phyloP scores from a whole-genome alignment of 2,113 vertebrate genomes.

The Microtus pennsylvanicus region DNA sequence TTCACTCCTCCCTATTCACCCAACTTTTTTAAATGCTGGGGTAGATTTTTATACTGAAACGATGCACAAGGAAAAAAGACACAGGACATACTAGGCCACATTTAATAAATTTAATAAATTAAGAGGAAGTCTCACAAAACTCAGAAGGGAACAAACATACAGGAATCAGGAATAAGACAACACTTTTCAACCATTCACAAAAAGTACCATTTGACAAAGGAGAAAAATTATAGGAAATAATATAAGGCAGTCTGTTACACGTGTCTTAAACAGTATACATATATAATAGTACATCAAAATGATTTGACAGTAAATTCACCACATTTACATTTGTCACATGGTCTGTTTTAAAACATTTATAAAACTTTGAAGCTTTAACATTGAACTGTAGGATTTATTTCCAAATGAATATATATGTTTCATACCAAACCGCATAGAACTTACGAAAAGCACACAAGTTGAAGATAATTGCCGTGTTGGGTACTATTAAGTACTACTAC shows the following conservation, averaged over 20 bases:
- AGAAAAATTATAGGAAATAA: slow-evolving; percentile 78
- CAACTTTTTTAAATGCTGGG: neutral
- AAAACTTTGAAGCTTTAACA: slow-evolving; percentile 78
- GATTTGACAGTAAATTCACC: slow-evolving; percentile 75
- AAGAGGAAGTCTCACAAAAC: slow-evolving; percentile 80
- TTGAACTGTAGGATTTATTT: slow-evolving; percentile 75
- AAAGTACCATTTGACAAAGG: slow-evolving; percentile 73
- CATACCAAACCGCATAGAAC: slow-evolving; percentile 77
- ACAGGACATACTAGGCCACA: slow-evolving; percentile 36
- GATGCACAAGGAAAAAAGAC: neutral
- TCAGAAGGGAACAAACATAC: slow-evolving; percentile 61
- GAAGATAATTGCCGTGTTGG: slow-evolving; percentile 70
- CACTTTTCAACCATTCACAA: slow-evolving; percentile 74
- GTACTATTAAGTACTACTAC: slow-evolving; percentile 57
- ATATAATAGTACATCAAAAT: slow-evolving; percentile 77
- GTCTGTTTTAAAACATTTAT: slow-evolving; percentile 77
- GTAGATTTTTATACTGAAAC: neutral
- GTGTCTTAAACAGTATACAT: slow-evolving; percentile 69
- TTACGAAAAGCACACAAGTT: slow-evolving; percentile 76
- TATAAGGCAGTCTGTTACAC: slow-evolving; percentile 78
- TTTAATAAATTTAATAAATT: slow-evolving; percentile 83
- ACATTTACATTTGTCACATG: slow-evolving; percentile 67
- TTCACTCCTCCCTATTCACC: neutral
- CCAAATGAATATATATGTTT: slow-evolving; percentile 73
- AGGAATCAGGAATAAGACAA: slow-evolving; percentile 73